phyloP scores from a whole-genome alignment of 1,140 invertebrate genomes.

The Tetranychus urticae region DNA sequence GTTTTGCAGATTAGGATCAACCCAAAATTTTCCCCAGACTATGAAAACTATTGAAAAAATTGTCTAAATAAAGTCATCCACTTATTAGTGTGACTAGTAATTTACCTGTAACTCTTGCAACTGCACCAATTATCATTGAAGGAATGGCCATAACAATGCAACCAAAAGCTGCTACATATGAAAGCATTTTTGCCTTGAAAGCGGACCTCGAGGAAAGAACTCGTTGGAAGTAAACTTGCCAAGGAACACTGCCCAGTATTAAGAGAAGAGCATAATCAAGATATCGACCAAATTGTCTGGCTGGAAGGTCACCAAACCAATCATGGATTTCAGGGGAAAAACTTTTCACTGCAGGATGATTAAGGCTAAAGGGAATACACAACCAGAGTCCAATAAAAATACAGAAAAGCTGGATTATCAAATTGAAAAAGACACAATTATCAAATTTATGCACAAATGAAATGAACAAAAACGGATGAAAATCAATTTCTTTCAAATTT shows the following conservation, averaged over 20 bases:
- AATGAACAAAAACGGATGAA: too few species aligned
- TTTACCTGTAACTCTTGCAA: slow-evolving; percentile 58
- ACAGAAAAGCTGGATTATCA: slow-evolving; percentile 57
- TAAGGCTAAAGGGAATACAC: slow-evolving; percentile 86
- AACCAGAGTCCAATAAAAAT: slow-evolving; percentile 96
- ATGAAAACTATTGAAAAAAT: slow-evolving; percentile 5
- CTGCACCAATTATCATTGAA: slow-evolving; percentile 80
- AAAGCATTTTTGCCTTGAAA: slow-evolving; percentile 66
- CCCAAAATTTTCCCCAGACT: background rate
- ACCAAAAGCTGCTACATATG: slow-evolving; percentile 83
- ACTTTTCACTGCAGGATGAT: slow-evolving; percentile 49
- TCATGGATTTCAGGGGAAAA: slow-evolving; percentile 53
- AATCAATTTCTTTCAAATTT: too few species aligned
- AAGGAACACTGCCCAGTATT: slow-evolving; percentile 90
- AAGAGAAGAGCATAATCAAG: slow-evolving; percentile 72
- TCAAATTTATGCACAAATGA: too few species aligned
- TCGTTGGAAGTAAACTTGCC: slow-evolving; percentile 96
- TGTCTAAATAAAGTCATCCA: background rate
- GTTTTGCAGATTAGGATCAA: too few species aligned
- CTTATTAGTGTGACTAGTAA: slow-evolving; percentile 14
- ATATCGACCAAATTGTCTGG: slow-evolving; percentile 49
- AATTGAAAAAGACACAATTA: too few species aligned
- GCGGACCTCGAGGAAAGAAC: slow-evolving; percentile 87
- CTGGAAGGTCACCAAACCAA: slow-evolving; percentile 59
- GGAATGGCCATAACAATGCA: slow-evolving; percentile 91